A percentile compares a stretch with the other conserved stretches of the same genome.
Evolutionary conservation across 2,888 invertebrate species (phyloP).

Genomic region (Scaptomyza flava): DNA sequence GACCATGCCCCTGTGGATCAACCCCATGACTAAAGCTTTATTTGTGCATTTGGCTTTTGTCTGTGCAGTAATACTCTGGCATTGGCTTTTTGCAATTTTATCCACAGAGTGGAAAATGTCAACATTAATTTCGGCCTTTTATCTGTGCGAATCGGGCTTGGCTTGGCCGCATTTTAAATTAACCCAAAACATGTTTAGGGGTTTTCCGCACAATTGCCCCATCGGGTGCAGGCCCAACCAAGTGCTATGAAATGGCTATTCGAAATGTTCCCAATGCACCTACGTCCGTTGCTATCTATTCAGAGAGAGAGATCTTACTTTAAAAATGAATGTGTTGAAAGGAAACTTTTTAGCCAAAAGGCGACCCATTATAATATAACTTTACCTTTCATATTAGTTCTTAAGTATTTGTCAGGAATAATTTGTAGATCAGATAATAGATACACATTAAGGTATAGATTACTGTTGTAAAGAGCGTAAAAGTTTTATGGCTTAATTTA

Average conservation of each 20-base stretch:
- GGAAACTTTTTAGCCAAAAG: no score
- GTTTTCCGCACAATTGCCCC: constrained; percentile 81
- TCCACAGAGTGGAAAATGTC: constrained; percentile 79
- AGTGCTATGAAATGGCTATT: constrained; percentile 61
- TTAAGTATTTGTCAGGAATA: no score
- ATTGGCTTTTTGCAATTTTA: constrained; percentile 69
- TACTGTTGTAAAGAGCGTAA: no score
- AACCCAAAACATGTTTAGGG: constrained; percentile 83
- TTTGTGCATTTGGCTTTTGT: constrained; percentile 60
- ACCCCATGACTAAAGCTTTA: constrained; percentile 50
- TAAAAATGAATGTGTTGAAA: neutral
- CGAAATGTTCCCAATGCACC: constrained; percentile 55
- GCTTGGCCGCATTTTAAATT: constrained; percentile 82
- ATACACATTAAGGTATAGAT: no score
- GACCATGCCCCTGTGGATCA: constrained; percentile 38
- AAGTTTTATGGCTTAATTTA: neutral
- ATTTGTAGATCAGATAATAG: no score
- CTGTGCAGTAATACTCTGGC: constrained; percentile 12
- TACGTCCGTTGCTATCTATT: constrained; percentile 16
- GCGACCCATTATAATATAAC: no score
- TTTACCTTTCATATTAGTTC: no score
- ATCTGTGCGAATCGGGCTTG: constrained; percentile 72
- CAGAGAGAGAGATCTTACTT: constrained; percentile 8
- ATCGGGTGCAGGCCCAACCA: constrained; percentile 60
- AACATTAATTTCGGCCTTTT: constrained; percentile 83